These are phyloP conservation scores for Drosophila mimica DNA, from an alignment of 2,888 invertebrate genomes.

Conservation along the genomic window DNA sequence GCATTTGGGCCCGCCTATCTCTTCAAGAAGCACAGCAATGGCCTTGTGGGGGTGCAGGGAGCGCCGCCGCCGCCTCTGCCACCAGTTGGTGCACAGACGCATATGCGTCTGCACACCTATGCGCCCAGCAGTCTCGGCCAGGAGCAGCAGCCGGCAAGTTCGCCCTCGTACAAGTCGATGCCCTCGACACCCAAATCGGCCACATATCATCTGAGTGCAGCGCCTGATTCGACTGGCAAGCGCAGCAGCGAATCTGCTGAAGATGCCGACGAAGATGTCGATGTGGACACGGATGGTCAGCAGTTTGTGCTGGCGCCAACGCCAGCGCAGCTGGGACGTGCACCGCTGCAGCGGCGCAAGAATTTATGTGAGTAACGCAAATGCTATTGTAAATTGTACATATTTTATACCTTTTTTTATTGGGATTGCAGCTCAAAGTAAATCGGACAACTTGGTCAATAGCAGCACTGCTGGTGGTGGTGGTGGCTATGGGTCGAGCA, in stretches of 20 bases:
- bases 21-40: conserved; percentile 81
- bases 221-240: conserved; percentile 67
- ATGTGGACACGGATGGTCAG: conserved; percentile 79
- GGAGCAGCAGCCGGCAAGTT: conserved; percentile 74
- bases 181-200: conserved; percentile 85
- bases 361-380: conserved; percentile 88
- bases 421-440: conserved; percentile 64
- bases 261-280: conserved; percentile 71
- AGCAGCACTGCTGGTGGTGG: conserved; percentile 15
- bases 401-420: background rate
- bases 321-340: conserved; percentile 96
- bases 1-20: conserved; percentile 66
- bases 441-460: conserved; percentile 60
- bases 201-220: conserved; percentile 69
- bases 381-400: background rate
- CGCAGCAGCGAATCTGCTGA: conserved; percentile 50
- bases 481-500: conserved; percentile 44
- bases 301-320: conserved; percentile 95
- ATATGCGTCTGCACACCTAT: conserved; percentile 76
- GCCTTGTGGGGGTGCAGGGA: conserved; percentile 48
- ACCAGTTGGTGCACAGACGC: conserved; percentile 64
- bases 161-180: conserved; percentile 83
- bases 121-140: conserved; percentile 58
- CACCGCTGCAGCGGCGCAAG: conserved; percentile 94
- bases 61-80: conserved; percentile 57